Evolutionary conservation across 2,888 invertebrate genomes (phyloP), one percentile per base, ranked within the genome.

Genomic region (Mallateleia sp.): DNA sequence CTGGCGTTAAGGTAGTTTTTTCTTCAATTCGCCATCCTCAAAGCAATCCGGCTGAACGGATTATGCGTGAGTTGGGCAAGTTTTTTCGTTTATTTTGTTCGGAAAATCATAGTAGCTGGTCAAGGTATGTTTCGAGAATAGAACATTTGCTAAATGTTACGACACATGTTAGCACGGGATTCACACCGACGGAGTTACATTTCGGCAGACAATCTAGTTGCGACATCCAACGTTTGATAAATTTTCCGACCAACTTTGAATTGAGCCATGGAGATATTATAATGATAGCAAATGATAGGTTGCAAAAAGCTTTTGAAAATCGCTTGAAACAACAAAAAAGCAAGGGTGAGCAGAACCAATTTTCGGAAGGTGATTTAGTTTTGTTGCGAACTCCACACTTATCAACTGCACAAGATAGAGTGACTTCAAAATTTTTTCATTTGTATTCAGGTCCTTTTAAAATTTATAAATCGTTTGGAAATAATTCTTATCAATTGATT

Each of bases 371-470:
- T 38, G 60, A 75, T 38, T n/a, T 38, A 25, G 52, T 75, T 9
- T 38, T 75, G 18, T 38, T 62, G 25, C 15, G 62, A 11, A 22
- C 52, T 4, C 62, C 74, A 3, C 62, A 25, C n/a, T 2, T 75
- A 14, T 75, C 74, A 0, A 34, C 24, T 52, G 45, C 62, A 14
- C 25, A 45, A 18, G 22, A 58, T 7, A 72, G 45, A 45, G 18
- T 72, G 4, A 72, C 28, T 20, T n/a, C 56, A 0, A 72, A 56
- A 28, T 72, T 72, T 56, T 72, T 72, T 58, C 71, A 72, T 45
- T 20, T 72, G 14, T 72, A 72, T 20, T 20, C 45, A 18, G 71
- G 71, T 56, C 71, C 71, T 9, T 58, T 24, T 52, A 56, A 42
- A 45, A 72, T 72, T 20, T 18, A 24, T 20, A 8, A 58, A 25